A percentile compares a stretch with the other conserved stretches of the same genome.
phyloP scores from a whole-genome alignment of 2,888 invertebrate species.

The Nomada flava region DNA sequence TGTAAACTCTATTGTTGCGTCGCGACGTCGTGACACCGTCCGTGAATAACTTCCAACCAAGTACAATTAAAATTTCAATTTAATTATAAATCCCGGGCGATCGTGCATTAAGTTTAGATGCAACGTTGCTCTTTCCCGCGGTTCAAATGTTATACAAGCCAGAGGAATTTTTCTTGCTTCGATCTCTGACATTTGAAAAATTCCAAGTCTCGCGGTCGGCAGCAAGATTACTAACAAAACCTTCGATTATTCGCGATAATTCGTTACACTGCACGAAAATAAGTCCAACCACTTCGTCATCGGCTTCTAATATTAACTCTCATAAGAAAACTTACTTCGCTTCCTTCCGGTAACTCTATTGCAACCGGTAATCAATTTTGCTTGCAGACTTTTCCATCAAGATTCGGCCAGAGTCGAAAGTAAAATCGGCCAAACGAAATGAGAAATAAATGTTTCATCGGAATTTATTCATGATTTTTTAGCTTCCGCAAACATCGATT shows the following conservation, averaged over 20 bases:
- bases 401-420: neutral
- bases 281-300: conserved; percentile 13
- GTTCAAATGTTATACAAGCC: too few species aligned
- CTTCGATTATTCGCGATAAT: neutral
- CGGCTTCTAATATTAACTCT: conserved; percentile 32
- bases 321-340: conserved; percentile 28
- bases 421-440: conserved; percentile 1
- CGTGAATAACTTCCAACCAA: neutral
- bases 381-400: neutral
- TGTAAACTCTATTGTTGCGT: neutral
- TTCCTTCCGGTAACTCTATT: conserved; percentile 3
- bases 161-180: too few species aligned
- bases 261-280: conserved; percentile 1
- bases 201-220: neutral
- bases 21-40: neutral
- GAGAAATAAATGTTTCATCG: conserved; percentile 5
- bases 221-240: neutral
- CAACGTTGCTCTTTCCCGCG: too few species aligned
- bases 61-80: conserved; percentile 35
- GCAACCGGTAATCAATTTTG: conserved; percentile 22
- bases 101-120: neutral
- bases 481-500: neutral
- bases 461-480: conserved; percentile 7
- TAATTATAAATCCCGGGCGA: conserved; percentile 11
- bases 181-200: neutral